Evolutionary conservation across 2,888 invertebrate species (phyloP).

Genomic region (Pseudoips prasinana): DNA sequence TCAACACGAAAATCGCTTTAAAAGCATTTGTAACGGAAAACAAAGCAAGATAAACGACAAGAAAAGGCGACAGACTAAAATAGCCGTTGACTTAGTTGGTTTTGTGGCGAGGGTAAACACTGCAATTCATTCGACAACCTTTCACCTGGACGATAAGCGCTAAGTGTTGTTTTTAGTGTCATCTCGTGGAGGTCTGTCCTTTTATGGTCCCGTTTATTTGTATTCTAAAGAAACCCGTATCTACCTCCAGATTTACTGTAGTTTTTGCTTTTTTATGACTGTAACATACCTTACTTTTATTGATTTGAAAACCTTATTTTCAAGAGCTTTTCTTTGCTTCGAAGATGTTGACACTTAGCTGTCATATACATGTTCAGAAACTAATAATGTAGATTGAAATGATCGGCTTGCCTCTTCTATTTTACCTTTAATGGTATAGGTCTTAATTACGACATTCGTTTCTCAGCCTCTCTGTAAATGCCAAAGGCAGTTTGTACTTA

Average conservation of each 20-base stretch:
- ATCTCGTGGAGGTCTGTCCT: slow-evolving; percentile 35
- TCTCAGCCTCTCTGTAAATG: slow-evolving; percentile 4
- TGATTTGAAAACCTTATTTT: too few relatives aligned
- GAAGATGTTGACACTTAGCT: too few relatives aligned
- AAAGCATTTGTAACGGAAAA: slow-evolving; percentile 40
- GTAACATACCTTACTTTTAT: too few relatives aligned
- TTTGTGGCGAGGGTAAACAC: slow-evolving; percentile 51
- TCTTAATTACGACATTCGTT: slow-evolving; percentile 3
- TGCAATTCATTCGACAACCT: slow-evolving; percentile 64
- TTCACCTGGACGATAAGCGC: slow-evolving; percentile 66
- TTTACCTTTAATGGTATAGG: background rate
- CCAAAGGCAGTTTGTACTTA: slow-evolving; percentile 10
- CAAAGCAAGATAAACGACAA: slow-evolving; percentile 40
- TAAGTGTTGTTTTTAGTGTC: slow-evolving; percentile 55
- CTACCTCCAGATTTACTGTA: too few relatives aligned
- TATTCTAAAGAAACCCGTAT: slow-evolving; percentile 21
- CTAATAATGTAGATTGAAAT: too few relatives aligned
- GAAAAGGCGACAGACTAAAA: slow-evolving; percentile 34
- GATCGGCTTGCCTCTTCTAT: too few relatives aligned
- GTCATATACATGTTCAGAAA: too few relatives aligned
- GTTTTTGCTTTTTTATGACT: too few relatives aligned
- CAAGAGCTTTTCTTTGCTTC: too few relatives aligned
- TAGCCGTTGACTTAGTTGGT: slow-evolving; percentile 38
- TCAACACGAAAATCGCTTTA: slow-evolving; percentile 36
- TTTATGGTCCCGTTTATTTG: slow-evolving; percentile 39